Evolutionary conservation across 2,888 invertebrate species (phyloP), one percentile per base, ranked within the genome.

Genomic region (Ligdia adustata): DNA sequence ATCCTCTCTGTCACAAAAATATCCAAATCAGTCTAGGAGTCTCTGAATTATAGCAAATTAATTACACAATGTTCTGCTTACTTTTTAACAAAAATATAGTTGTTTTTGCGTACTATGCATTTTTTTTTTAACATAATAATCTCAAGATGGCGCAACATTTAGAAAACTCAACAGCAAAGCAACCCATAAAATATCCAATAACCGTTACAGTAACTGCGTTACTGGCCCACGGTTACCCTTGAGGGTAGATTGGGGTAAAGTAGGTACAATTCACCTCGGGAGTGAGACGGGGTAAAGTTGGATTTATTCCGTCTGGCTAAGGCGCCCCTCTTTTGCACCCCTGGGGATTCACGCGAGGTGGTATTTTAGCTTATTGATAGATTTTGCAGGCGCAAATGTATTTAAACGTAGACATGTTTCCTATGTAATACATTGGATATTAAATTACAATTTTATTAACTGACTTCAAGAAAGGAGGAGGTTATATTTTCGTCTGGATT

Each of bases 251-350:
- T 9, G 35, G 9, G 34, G 24, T 22, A 34, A 35, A 24, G 32
- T 29, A 14, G 29, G 29, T 29, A 29, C 33, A 11, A 16, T 16
- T 9, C 7, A 27, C 26, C 26, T 9, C 24, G n/a, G 4, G 33
- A 33, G 34, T 20, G 12, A 13, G 5, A 13, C 9, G 16, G 15
- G 40, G 29, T 31, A 9, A 34, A 12, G 34, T 11, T 9, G 9
- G 18, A 47, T 40, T 47, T 35, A 47, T 47, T 40, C 28, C 11
- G 31, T 40, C 34, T 40, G 7, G 22, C n/a, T n/a, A n/a, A n/a
- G n/a, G n/a, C n/a, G n/a, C n/a, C n/a, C n/a, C n/a, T n/a, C n/a
- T n/a, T n/a, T n/a, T n/a, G n/a, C n/a, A n/a, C n/a, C n/a, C n/a
- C n/a, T n/a, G n/a, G n/a, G n/a, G n/a, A n/a, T n/a, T n/a, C n/a